phyloP scores from a whole-genome alignment of 2,797 vertebrate genomes.

The Cryptoprocta ferox region DNA sequence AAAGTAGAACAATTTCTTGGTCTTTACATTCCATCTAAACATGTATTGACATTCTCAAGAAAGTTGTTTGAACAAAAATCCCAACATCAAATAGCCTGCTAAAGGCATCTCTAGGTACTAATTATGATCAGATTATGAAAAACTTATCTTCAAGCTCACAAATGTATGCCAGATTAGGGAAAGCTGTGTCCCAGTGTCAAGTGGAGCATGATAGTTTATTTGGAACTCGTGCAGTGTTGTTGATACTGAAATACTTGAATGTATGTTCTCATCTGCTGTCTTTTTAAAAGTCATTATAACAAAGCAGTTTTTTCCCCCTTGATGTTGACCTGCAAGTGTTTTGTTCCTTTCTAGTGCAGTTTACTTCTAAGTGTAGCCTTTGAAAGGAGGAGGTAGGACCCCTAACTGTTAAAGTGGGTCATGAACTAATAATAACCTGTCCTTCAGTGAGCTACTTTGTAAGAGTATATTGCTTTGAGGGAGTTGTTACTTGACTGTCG shows the following conservation, averaged over 20 bases:
- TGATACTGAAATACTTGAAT: background rate
- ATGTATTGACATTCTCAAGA: slow-evolving; percentile 45
- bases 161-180: background rate
- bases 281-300: slow-evolving; percentile 50
- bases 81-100: background rate
- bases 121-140: slow-evolving; percentile 52
- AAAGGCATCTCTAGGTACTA: slow-evolving; percentile 40
- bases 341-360: slow-evolving; percentile 30
- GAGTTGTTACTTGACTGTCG: background rate
- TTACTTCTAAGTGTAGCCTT: background rate
- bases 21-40: slow-evolving; percentile 57
- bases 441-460: slow-evolving; percentile 10
- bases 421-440: background rate
- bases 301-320: background rate
- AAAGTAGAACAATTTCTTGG: background rate
- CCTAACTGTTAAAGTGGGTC: background rate
- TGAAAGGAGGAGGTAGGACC: slow-evolving; percentile 1
- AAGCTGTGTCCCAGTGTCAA: background rate
- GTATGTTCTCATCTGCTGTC: background rate
- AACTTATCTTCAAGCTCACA: slow-evolving; percentile 61
- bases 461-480: slow-evolving; percentile 37
- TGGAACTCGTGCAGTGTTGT: background rate
- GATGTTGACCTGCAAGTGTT: background rate
- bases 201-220: background rate
- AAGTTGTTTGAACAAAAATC: slow-evolving; percentile 72